Percentiles rank a stretch among this genome's conserved stretches.
Conservation (phyloP, 2,888 invertebrate genomes). For the Drosophila nr. perissopoda region DNA sequence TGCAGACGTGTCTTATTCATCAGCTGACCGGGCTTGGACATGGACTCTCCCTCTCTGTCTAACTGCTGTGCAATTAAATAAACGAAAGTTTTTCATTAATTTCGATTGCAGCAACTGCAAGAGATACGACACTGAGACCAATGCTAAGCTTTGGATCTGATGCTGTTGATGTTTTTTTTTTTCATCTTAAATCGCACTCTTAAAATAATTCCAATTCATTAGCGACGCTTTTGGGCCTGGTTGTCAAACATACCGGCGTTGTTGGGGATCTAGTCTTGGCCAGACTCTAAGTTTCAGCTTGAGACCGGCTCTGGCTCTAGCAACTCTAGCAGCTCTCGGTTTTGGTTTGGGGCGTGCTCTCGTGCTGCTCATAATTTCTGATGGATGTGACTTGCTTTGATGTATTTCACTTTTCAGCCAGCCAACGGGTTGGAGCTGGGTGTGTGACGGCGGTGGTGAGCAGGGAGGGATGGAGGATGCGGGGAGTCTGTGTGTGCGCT, state of each 20-base stretch:
- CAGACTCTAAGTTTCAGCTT: constrained; percentile 28
- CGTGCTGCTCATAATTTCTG: constrained; percentile 78
- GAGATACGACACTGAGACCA: constrained; percentile 60
- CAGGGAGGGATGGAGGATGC: constrained; percentile 9
- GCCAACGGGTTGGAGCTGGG: constrained; percentile 11
- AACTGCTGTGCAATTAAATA: constrained; percentile 74
- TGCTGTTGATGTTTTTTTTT: constrained; percentile 10
- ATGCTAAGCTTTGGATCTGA: constrained; percentile 28
- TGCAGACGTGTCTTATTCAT: constrained; percentile 27
- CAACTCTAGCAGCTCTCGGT: constrained; percentile 15
- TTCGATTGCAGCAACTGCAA: constrained; percentile 72
- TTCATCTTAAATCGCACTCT: constrained; percentile 37
- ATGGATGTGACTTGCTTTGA: constrained; percentile 79
- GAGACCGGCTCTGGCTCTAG: constrained; percentile 23
- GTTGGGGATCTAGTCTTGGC: constrained; percentile 49
- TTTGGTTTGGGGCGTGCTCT: constrained; percentile 69
- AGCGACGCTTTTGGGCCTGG: constrained; percentile 73
- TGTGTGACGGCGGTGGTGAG: background rate
- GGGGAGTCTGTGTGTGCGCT: constrained; percentile 25
- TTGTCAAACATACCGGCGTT: constrained; percentile 51
- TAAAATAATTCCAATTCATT: constrained; percentile 78
- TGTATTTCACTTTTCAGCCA: constrained; percentile 74
- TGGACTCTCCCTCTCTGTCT: constrained; percentile 56
- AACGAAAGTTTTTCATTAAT: constrained; percentile 79
- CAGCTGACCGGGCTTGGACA: constrained; percentile 43